Evolutionary conservation across 2,113 vertebrate species (phyloP), one percentile per base, ranked within the genome.

Genomic region (Callionymus lyra): DNA sequence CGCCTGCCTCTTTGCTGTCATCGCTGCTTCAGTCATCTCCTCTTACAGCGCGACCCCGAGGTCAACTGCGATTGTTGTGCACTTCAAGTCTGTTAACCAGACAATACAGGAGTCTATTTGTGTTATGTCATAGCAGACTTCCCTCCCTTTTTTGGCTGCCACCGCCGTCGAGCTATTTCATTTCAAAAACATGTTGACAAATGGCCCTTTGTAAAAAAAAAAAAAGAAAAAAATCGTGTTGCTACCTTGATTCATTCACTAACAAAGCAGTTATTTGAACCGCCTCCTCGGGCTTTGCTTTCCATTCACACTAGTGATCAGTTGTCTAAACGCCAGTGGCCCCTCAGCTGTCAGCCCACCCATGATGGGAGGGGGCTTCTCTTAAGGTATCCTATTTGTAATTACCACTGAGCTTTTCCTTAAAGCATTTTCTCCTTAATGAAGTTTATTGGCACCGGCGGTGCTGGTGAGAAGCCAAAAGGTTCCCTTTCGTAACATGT

Each of bases 191-290:
- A 81, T 83, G 83, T 83, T 83, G 80, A 85, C 82, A 87, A 85
- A 79, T 77, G 82, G 70, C 63, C 62, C 77, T 82, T 86, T 87
- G 84, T 86, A 71, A 84, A 79, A n/a, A n/a, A n/a, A n/a, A n/a
- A n/a, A n/a, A n/a, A n/a, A n/a, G n/a, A n/a, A n/a, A n/a, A n/a
- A 78, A 65, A 76, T 62, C 72, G 72, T 77, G 76, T 73, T 77
- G 76, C 76, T 58, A 65, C 65, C 49, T 59, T 82, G 81, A 82
- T 84, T 82, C 83, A 82, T 84, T 83, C 81, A 46, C 69, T 72
- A 84, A 85, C 82, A 85, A 86, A 82, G 83, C 76, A 72, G 84
- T 79, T 76, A 87, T 80, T 83, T 73, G 84, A 87, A 84, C 84
- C 56, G 83, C 60, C 79, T 83, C 70, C 63, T 27, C 61, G 60